These are phyloP conservation scores for Agriopis marginaria DNA, from an alignment of 2,888 invertebrate genomes.

Conservation along the genomic window DNA sequence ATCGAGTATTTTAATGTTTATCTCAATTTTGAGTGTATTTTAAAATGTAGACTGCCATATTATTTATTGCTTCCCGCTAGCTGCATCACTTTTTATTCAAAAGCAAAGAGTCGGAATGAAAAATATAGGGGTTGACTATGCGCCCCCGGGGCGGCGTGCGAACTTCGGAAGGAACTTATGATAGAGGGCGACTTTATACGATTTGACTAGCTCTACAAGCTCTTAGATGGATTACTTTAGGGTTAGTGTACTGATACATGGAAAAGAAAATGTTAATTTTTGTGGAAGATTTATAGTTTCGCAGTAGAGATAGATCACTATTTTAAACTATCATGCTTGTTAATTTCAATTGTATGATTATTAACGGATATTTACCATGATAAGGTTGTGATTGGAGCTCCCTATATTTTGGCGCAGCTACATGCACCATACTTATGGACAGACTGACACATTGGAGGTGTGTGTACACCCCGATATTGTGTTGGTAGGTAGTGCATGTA, in stretches of 20 bases:
- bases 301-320: neutral
- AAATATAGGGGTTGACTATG: conserved; percentile 55
- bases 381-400: too few species aligned
- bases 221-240: conserved; percentile 56
- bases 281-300: conserved; percentile 7
- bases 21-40: neutral
- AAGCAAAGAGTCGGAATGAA: conserved; percentile 56
- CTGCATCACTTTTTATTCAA: conserved; percentile 64
- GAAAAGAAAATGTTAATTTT: conserved; percentile 30
- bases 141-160: conserved; percentile 36
- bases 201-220: conserved; percentile 62
- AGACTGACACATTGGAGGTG: too few species aligned
- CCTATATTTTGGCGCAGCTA: too few species aligned
- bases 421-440: too few species aligned
- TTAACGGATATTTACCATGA: too few species aligned
- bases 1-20: too few species aligned
- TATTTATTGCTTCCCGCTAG: conserved; percentile 69
- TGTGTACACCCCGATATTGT: too few species aligned
- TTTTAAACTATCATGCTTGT: too few species aligned
- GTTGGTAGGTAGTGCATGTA: too few species aligned
- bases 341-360: too few species aligned
- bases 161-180: conserved; percentile 63
- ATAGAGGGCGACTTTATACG: conserved; percentile 67
- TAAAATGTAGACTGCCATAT: conserved; percentile 28
- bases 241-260: conserved; percentile 22